Percentiles rank a stretch among this genome's conserved stretches.
Evolutionary conservation across 2,797 vertebrate species (phyloP).

Genomic region (Babyrousa celebensis): DNA sequence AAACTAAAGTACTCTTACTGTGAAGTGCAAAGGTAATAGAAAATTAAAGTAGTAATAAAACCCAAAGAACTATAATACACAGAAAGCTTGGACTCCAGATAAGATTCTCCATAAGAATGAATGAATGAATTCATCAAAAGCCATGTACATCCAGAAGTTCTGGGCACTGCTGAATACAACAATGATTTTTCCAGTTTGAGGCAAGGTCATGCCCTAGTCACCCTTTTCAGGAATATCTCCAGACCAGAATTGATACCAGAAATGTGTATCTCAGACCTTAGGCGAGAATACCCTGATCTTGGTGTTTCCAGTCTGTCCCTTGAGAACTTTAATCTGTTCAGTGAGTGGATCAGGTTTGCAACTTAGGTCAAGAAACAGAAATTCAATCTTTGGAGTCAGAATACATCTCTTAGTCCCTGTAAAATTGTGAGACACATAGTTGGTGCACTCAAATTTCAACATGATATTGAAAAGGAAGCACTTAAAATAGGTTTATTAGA

Average conservation of each 20-base stretch:
- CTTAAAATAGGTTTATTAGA: not conserved
- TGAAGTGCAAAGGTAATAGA: not conserved
- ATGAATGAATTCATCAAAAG: not conserved
- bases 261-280: not conserved
- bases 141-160: too few species aligned
- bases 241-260: not conserved
- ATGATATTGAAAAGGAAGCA: not conserved
- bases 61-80: not conserved
- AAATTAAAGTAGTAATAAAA: not conserved
- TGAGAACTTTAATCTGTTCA: slow-evolving; percentile 5
- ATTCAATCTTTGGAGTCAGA: not conserved
- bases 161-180: not conserved
- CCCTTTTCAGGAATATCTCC: not conserved
- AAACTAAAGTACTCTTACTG: not conserved
- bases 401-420: not conserved
- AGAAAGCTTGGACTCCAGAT: not conserved
- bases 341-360: not conserved
- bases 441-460: not conserved
- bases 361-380: not conserved
- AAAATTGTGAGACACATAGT: not conserved
- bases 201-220: not conserved
- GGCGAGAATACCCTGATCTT: not conserved
- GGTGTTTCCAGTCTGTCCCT: not conserved
- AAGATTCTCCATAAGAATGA: not conserved
- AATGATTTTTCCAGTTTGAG: not conserved